These are phyloP conservation scores for Megalops atlanticus DNA, from an alignment of 2,113 vertebrate species.

Conservation along the genomic window DNA sequence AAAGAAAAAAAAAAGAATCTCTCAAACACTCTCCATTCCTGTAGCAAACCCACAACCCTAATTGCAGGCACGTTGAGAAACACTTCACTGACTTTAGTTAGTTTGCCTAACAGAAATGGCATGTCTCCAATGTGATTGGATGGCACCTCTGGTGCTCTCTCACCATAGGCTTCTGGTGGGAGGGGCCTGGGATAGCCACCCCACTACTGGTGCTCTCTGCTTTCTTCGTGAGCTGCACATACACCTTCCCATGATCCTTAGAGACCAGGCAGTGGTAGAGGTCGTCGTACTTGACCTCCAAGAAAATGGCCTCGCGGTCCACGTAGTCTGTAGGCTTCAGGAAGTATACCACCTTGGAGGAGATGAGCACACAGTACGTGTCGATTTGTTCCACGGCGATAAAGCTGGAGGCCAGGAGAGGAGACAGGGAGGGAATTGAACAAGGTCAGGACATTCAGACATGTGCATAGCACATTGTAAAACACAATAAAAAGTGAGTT, in stretches of 20 bases:
- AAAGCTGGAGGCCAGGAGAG: constrained; percentile 72
- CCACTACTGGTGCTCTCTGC: constrained; percentile 86
- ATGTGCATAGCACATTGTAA: neutral
- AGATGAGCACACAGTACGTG: constrained; percentile 92
- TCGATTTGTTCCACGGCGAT: constrained; percentile 91
- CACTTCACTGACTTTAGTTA: too few species aligned
- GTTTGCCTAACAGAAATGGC: too few species aligned
- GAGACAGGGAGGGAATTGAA: neutral
- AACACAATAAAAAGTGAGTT: neutral
- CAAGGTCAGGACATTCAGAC: neutral
- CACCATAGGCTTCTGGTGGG: constrained; percentile 96
- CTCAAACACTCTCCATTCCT: too few species aligned
- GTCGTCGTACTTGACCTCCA: constrained; percentile 94
- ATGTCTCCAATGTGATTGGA: too few species aligned
- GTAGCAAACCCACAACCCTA: too few species aligned
- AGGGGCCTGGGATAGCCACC: constrained; percentile 89
- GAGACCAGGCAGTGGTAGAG: constrained; percentile 98
- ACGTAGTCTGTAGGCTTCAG: constrained; percentile 80
- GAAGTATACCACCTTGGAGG: constrained; percentile 94
- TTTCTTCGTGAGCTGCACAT: constrained; percentile 95
- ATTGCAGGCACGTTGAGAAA: too few species aligned
- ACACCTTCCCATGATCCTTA: constrained; percentile 91
- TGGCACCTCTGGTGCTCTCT: constrained; percentile 44
- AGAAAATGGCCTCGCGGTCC: constrained; percentile 91
- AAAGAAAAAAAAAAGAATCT: too few species aligned